Percentiles rank a stretch among this genome's conserved stretches.
These are phyloP conservation scores for Callyntrura sp. DNA, from an alignment of 2,888 invertebrate species.

Conservation along the genomic window DNA sequence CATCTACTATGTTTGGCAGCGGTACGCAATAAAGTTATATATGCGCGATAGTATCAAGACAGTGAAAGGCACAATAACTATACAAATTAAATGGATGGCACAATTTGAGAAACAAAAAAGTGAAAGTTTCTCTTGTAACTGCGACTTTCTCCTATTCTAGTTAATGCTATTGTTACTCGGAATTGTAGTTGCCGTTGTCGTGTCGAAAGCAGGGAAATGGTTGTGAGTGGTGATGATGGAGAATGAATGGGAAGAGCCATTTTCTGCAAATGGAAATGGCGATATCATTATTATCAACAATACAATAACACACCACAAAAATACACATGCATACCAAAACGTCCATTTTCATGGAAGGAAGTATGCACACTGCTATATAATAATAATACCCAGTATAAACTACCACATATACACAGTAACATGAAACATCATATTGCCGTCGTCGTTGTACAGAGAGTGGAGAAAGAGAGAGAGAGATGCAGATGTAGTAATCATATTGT, in stretches of 20 bases:
- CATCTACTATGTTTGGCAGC: too few relatives aligned
- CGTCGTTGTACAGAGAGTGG: background rate
- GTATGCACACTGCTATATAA: background rate
- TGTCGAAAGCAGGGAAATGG: background rate
- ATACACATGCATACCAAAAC: background rate
- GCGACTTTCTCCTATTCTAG: constrained; percentile 23
- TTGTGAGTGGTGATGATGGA: constrained; percentile 32
- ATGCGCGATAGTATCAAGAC: background rate
- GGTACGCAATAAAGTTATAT: background rate
- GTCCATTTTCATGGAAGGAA: background rate
- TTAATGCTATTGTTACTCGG: background rate
- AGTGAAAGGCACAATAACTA: constrained; percentile 2
- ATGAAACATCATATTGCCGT: constrained; percentile 35
- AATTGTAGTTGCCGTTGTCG: background rate
- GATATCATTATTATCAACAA: constrained; percentile 66
- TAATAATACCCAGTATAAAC: background rate
- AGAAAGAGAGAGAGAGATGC: background rate
- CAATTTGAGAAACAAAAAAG: constrained; percentile 36
- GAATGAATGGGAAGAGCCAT: constrained; percentile 56
- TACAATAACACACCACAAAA: constrained; percentile 56
- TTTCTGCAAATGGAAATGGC: constrained; percentile 58
- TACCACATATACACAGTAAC: background rate
- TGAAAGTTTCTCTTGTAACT: constrained; percentile 24
- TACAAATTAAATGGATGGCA: constrained; percentile 35
- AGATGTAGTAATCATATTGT: constrained; percentile 64